phyloP scores from a whole-genome alignment of 2,797 vertebrate species.

The Sardinella longiceps region DNA sequence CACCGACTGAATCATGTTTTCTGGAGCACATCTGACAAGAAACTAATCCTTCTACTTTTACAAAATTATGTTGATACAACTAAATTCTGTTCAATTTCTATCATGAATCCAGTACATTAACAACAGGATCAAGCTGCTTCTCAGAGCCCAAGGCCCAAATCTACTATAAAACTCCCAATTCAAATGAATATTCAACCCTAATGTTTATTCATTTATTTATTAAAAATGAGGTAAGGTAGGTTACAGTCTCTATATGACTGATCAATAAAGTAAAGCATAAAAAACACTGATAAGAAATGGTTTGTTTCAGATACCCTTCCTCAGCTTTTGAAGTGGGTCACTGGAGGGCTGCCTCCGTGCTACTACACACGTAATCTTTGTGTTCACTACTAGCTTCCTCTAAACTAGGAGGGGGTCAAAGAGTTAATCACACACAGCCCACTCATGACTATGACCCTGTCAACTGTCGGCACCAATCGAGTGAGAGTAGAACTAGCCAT shows the following conservation, averaged over 20 bases:
- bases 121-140: background rate
- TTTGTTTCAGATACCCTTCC: background rate
- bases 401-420: background rate
- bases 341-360: background rate
- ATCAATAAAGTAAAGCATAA: too few species aligned
- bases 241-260: too few species aligned
- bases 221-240: too few species aligned
- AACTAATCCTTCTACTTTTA: background rate
- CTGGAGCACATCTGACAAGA: background rate
- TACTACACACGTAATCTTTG: background rate
- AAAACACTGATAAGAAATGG: too few species aligned
- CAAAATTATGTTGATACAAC: too few species aligned
- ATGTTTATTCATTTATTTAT: too few species aligned
- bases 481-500: background rate
- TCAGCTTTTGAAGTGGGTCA: background rate
- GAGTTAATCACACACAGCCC: background rate
- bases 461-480: background rate
- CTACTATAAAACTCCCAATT: background rate
- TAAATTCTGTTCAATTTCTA: too few species aligned
- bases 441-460: conserved; percentile 11
- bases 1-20: too few species aligned
- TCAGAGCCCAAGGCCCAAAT: background rate
- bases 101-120: too few species aligned
- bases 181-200: background rate
- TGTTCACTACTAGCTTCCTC: background rate